Evolutionary conservation across 2,888 invertebrate genomes (phyloP), one percentile per base, ranked within the genome.

Genomic region (Eurytoma adleriae): DNA sequence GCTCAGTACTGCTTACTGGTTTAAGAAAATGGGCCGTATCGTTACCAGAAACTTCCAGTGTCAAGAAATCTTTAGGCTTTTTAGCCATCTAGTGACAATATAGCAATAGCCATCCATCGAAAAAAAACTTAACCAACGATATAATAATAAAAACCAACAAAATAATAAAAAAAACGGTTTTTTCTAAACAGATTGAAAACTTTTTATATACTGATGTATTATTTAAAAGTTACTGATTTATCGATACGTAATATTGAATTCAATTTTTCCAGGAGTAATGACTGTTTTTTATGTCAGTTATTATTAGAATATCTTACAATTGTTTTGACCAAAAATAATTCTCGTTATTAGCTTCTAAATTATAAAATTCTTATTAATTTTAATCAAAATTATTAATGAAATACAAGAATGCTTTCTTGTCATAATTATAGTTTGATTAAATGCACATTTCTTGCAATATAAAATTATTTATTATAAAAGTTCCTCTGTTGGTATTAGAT

Each of bases 11-110:
- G 79, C 91, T 97, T 79, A 96, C 96, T 1, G 97, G 96, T 3
- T 90, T 97, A 69, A 93, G 96, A 81, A 97, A 97, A 89, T 97
- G 97, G 97, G 95, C 96, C 0, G 89, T 96, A 75, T 94, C 96
- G 0, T 91, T 97, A 87, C 97, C 97, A 0, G 93, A 94, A 78
- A 95, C 95, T 86, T 96, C 96, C 10, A 92, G 92, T 79, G 90
- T 95, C 73, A 94, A 94, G 85, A 94, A 92, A 88, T 94, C 94
- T 83, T 91, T 96, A 74, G 93, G 94, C 62, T 91, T 94, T 86
- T 91, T 96, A 83, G 93, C 95, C 84, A 93, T 87, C 75, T 87
- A 85, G 76, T 77, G 67, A 78, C 18, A 59, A 54, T 56, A 52
- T 4, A 70, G 24, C 10, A 68, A 56, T n/a, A 3, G 14, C 30